Evolutionary conservation across 2,888 invertebrate genomes (phyloP).

Genomic region (Spicauda simplicius): DNA sequence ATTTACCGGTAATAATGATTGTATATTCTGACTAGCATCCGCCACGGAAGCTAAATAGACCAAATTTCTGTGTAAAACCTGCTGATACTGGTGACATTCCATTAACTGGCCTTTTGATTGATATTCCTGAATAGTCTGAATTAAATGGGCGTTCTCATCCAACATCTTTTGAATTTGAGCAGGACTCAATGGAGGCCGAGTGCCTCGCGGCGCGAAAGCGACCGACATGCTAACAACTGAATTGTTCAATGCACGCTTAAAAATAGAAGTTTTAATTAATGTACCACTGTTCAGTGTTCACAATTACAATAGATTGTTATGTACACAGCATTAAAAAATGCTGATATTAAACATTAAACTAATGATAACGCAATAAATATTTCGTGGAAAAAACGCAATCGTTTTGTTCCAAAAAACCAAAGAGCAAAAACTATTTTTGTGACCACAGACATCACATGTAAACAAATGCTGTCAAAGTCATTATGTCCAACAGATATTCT

Average conservation of each 20-base stretch:
- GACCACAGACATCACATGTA: background rate
- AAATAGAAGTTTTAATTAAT: background rate
- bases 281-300: background rate
- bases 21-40: slow-evolving; percentile 97
- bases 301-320: background rate
- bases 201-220: slow-evolving; percentile 89
- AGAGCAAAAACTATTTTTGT: background rate
- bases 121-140: slow-evolving; percentile 98
- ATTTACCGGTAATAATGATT: slow-evolving; percentile 93
- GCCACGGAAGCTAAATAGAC: slow-evolving; percentile 98
- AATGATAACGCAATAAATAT: background rate
- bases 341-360: background rate
- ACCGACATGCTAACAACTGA: slow-evolving; percentile 86
- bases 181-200: slow-evolving; percentile 90
- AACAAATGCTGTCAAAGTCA: background rate
- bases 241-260: background rate
- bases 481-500: background rate
- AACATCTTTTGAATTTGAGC: slow-evolving; percentile 97
- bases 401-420: background rate
- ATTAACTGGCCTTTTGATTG: slow-evolving; percentile 97
- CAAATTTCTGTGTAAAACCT: slow-evolving; percentile 96
- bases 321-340: background rate
- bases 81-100: slow-evolving; percentile 97
- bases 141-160: slow-evolving; percentile 98
- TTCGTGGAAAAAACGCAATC: background rate